Conservation (phyloP, 2,113 vertebrate species). For the Callipepla squamata region DNA sequence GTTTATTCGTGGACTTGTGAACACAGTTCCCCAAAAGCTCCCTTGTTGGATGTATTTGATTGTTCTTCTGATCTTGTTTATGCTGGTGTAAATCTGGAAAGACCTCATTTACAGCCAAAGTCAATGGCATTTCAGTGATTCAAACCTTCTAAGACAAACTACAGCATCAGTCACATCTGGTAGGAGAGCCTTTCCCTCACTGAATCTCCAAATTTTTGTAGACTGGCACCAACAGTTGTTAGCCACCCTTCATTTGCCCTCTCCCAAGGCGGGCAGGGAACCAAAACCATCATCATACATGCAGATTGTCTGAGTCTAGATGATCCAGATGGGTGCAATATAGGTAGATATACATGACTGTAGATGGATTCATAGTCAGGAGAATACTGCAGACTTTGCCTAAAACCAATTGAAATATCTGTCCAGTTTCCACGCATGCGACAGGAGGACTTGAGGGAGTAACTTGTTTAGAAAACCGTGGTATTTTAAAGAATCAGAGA, state of each 20-base stretch:
- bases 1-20: neutral
- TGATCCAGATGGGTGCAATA: neutral
- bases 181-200: neutral
- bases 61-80: neutral
- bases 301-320: neutral
- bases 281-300: neutral
- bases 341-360: neutral
- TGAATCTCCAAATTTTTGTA: neutral
- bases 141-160: neutral
- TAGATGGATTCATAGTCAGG: neutral
- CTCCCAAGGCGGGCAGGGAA: neutral
- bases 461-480: neutral
- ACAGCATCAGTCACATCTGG: neutral
- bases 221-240: neutral
- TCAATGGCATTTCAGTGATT: neutral
- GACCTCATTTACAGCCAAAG: neutral
- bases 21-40: neutral
- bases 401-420: neutral
- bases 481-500: neutral
- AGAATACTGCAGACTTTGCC: neutral
- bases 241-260: neutral
- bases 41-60: neutral
- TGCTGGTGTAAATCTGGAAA: neutral
- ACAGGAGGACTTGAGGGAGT: neutral
- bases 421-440: neutral